Evolutionary conservation across 2,888 invertebrate genomes (phyloP), one percentile per base, ranked within the genome.

Genomic region (Sarcophaga variegata): DNA sequence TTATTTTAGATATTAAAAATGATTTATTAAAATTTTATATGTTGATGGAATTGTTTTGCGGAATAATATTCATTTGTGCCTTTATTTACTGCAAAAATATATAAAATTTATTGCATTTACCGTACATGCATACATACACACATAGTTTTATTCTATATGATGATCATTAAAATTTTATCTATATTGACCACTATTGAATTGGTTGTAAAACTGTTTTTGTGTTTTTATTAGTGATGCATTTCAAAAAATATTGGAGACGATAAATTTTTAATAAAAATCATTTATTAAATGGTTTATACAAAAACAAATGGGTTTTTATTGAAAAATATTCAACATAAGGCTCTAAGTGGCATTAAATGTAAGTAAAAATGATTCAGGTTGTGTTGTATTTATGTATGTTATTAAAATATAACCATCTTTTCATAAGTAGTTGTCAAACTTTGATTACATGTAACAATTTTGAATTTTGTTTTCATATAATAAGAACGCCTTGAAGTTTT

Each of bases 11-110:
- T 54, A 17, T 25, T 63, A 76, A 59, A 75, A 64, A 76, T 76
- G 63, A 81, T 81, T 81, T 81, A 76, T 75, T 76, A 63, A 76
- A 59, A 63, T 54, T 75, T 22, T 37, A 69, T 63, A 54, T 76
- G n/a, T 17, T 54, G 27, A 69, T 76, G 70, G 12, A 49, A 70
- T 27, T 63, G 63, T 8, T 63, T 76, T 47, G 14, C 45, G 8
- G 64, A 45, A 69, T 27, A 69, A 62, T 47, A 20, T 14, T 37
- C 17, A 37, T 14, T 37, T 72, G 5, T 8, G 62, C 22, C 62
- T 74, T 22, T 63, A 47, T 47, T 25, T 47, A 62, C 22, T 11
- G 63, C 25, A 63, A 63, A 62, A 11, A 72, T n/a, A 54, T 49
- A 69, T 5, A 20, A 25, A 64, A 25, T 49, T 49, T 49, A 14